Evolutionary conservation across 2,113 vertebrate genomes (phyloP).

Genomic region (Hystrix cristata): DNA sequence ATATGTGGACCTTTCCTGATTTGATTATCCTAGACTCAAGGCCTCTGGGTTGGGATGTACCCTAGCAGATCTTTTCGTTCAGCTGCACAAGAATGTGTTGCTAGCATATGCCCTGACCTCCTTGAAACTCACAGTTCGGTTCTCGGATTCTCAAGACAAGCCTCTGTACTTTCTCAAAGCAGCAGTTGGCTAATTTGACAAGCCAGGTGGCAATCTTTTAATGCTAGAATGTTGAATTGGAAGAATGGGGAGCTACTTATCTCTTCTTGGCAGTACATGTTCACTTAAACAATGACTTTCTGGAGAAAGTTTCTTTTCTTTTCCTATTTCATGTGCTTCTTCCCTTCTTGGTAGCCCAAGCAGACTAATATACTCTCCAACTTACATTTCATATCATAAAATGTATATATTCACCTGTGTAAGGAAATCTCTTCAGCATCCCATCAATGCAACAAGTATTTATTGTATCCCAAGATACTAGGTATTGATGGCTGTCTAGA

Average conservation of each 20-base stretch:
- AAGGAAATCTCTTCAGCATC: slow-evolving; percentile 9
- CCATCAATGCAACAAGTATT: background rate
- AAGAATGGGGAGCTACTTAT: background rate
- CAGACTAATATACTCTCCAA: background rate
- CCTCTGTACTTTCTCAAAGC: background rate
- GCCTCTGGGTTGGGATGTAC: background rate
- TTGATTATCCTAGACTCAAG: background rate
- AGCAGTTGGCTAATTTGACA: background rate
- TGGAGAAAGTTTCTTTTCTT: background rate
- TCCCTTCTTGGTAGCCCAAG: background rate
- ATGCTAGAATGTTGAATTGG: background rate
- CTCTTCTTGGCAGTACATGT: background rate
- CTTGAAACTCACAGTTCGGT: background rate
- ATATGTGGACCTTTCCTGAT: background rate
- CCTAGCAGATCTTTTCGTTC: background rate
- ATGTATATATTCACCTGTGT: background rate
- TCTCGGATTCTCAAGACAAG: slow-evolving; percentile 20
- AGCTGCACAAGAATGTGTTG: background rate
- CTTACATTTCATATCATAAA: background rate
- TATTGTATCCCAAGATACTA: background rate
- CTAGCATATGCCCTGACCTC: background rate
- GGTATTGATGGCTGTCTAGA: background rate
- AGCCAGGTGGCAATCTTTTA: background rate
- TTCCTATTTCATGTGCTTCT: background rate
- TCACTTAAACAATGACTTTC: slow-evolving; percentile 3